A percentile compares a stretch with the other conserved stretches of the same genome.
Conservation (phyloP, 2,113 vertebrate genomes). For the Leucopsar rothschildi region DNA sequence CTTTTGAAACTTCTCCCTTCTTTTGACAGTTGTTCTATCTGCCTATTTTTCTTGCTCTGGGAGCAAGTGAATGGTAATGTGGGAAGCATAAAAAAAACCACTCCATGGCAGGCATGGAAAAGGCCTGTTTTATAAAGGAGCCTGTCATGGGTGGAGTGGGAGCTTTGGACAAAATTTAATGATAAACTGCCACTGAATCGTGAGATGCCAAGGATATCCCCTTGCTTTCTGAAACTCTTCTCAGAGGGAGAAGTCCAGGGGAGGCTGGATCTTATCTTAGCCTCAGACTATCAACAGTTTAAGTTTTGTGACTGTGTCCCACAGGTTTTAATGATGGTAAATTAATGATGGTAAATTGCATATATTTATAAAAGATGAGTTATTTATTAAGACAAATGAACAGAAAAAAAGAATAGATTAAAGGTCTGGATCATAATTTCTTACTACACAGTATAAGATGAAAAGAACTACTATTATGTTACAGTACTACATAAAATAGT, state of each 20-base stretch:
- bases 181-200: background rate
- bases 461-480: background rate
- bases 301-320: background rate
- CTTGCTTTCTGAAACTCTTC: background rate
- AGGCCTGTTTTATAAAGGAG: background rate
- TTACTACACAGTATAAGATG: background rate
- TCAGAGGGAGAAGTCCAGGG: background rate
- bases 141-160: rapidly evolving
- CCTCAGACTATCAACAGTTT: background rate
- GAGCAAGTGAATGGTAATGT: background rate
- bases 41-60: background rate
- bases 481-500: background rate
- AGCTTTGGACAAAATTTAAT: background rate
- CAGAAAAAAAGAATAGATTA: background rate
- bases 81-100: background rate
- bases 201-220: background rate
- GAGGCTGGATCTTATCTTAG: background rate
- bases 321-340: background rate
- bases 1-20: background rate
- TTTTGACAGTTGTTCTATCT: background rate
- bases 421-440: background rate
- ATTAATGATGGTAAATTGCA: background rate
- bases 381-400: background rate
- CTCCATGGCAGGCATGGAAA: background rate
- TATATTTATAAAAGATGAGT: background rate